Percentiles rank a stretch among this genome's conserved stretches.
Conservation (phyloP, 92 coral and sea anemone genomes). For the Palythoa caribaeorum region DNA sequence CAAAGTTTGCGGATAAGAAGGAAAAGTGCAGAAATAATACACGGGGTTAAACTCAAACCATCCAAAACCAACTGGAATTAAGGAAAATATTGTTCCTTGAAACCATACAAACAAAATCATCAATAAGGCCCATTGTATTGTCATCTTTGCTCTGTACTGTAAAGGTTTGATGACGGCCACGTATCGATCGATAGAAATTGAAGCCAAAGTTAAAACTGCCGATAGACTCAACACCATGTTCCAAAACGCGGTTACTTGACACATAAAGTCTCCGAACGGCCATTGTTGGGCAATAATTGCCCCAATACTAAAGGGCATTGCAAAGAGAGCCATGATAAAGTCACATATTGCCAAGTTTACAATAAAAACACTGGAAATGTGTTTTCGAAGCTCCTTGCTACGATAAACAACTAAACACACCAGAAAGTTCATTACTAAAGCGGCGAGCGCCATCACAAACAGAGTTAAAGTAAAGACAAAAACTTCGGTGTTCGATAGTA, state of each 20-base stretch:
- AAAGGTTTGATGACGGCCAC: slow-evolving; percentile 95
- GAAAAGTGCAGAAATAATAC: slow-evolving; percentile 90
- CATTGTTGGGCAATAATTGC: slow-evolving; percentile 78
- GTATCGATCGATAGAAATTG: slow-evolving; percentile 93
- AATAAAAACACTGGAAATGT: slow-evolving; percentile 94
- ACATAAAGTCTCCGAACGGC: slow-evolving; percentile 91
- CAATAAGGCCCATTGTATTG: slow-evolving; percentile 84
- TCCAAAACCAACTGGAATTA: slow-evolving; percentile 78
- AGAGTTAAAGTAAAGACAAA: slow-evolving; percentile 70
- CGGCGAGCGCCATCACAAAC: slow-evolving; percentile 85
- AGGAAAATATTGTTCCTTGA: slow-evolving; percentile 81
- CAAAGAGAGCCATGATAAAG: slow-evolving; percentile 89
- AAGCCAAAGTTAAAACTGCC: slow-evolving; percentile 88
- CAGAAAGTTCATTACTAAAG: slow-evolving; percentile 89
- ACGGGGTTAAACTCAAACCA: slow-evolving; percentile 85
- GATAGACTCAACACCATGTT: slow-evolving; percentile 89
- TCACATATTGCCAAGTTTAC: slow-evolving; percentile 97
- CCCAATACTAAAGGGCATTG: slow-evolving; percentile 96
- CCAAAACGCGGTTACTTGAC: slow-evolving; percentile 89
- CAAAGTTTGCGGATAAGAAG: slow-evolving; percentile 66
- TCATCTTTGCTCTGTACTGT: slow-evolving; percentile 97
- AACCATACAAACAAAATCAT: slow-evolving; percentile 90
- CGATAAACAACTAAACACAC: slow-evolving; percentile 96
- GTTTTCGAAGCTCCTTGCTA: slow-evolving; percentile 86
- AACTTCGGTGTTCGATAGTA: slow-evolving; percentile 73